Conservation (phyloP, 2,797 vertebrate genomes). For the Leuciscus waleckii region DNA sequence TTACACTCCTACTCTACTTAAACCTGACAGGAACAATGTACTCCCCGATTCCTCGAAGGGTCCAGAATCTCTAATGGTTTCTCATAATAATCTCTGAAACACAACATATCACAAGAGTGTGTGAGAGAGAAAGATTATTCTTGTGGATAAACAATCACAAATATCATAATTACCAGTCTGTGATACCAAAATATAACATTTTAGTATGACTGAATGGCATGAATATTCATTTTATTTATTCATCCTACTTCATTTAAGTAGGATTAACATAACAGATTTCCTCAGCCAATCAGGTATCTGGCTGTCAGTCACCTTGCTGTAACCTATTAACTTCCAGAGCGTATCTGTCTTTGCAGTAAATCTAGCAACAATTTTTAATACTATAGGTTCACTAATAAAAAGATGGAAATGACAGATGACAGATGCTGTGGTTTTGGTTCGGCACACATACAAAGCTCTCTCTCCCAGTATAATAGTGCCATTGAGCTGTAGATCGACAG, state of each 20-base stretch:
- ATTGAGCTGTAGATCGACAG: background rate
- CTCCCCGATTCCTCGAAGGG: slow-evolving; percentile 71
- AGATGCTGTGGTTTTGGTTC: background rate
- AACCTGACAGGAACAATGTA: slow-evolving; percentile 64
- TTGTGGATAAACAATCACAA: background rate
- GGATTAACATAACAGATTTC: background rate
- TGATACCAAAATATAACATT: background rate
- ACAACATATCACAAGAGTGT: slow-evolving; percentile 39
- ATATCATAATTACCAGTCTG: background rate
- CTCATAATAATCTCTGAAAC: slow-evolving; percentile 80
- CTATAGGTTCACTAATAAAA: background rate
- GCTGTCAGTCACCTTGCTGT: slow-evolving; percentile 37
- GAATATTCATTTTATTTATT: background rate
- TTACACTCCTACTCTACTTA: slow-evolving; percentile 61
- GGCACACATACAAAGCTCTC: background rate
- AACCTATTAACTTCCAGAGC: background rate
- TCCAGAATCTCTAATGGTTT: slow-evolving; percentile 74
- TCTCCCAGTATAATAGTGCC: background rate
- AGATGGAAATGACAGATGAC: background rate
- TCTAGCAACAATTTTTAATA: too few species aligned
- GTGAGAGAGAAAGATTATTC: background rate
- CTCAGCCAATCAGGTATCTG: slow-evolving; percentile 16
- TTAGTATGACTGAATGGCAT: background rate
- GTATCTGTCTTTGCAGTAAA: background rate
- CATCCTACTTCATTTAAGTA: background rate